Evolutionary conservation across 2,888 invertebrate genomes (phyloP).

Genomic region (Ephialtes manifestator): DNA sequence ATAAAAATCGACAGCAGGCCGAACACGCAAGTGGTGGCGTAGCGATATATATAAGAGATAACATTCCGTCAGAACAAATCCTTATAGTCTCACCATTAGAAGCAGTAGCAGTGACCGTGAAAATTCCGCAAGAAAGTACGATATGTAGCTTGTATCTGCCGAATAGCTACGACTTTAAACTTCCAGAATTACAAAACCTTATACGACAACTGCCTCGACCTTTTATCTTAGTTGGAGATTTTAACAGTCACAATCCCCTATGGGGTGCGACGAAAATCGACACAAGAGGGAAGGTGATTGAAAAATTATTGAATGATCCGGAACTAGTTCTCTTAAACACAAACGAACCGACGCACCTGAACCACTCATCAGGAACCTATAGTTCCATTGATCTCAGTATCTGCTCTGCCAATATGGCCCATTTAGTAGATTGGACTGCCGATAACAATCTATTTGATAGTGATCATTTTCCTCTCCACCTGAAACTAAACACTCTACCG

Average conservation of each 20-base stretch:
- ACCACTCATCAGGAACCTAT: constrained; percentile 57
- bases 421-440: constrained; percentile 50
- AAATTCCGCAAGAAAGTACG: constrained; percentile 41
- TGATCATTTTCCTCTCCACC: constrained; percentile 66
- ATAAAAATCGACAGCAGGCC: constrained; percentile 55
- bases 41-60: constrained; percentile 40
- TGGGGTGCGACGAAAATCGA: constrained; percentile 69
- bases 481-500: neutral
- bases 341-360: constrained; percentile 65
- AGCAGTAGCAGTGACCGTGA: constrained; percentile 55
- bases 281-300: constrained; percentile 66
- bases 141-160: constrained; percentile 70
- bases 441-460: constrained; percentile 45
- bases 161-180: constrained; percentile 24
- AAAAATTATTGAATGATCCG: constrained; percentile 60
- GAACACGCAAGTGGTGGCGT: constrained; percentile 59
- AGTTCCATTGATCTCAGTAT: constrained; percentile 67
- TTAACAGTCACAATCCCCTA: constrained; percentile 68
- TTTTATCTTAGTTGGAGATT: constrained; percentile 72
- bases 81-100: constrained; percentile 55
- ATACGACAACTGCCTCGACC: constrained; percentile 70
- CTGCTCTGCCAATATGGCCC: constrained; percentile 41
- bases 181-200: constrained; percentile 43
- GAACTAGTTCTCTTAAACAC: constrained; percentile 61
- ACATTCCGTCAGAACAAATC: constrained; percentile 39